A percentile compares a stretch with the other conserved stretches of the same genome.
These are phyloP conservation scores for Sprattus sprattus DNA, from an alignment of 2,113 vertebrate species.

Conservation along the genomic window DNA sequence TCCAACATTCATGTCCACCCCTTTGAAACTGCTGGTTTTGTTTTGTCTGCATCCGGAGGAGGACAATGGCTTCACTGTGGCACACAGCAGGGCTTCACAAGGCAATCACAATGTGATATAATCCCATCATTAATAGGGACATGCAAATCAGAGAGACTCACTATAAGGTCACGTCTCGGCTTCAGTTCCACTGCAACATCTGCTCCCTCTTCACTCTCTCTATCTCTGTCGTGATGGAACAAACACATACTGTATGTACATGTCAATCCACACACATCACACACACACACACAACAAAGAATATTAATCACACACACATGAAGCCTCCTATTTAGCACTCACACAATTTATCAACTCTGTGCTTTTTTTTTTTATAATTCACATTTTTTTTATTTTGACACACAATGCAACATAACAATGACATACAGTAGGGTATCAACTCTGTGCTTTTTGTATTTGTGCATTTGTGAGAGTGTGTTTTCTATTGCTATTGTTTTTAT, in stretches of 20 bases:
- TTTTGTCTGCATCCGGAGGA: not conserved
- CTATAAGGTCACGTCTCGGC: slow-evolving; percentile 42
- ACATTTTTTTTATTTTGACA: too few relatives aligned
- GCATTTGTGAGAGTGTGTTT: too few relatives aligned
- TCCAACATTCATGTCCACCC: not conserved
- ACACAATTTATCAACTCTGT: not conserved
- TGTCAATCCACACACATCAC: not conserved
- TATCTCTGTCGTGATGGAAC: not conserved
- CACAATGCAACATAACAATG: too few relatives aligned
- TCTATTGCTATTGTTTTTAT: too few relatives aligned
- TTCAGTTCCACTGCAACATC: not conserved
- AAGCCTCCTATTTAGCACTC: not conserved
- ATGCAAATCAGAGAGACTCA: slow-evolving; percentile 31
- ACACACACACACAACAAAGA: not conserved
- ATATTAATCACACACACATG: not conserved
- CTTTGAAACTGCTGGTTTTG: not conserved
- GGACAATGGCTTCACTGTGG: slow-evolving; percentile 29
- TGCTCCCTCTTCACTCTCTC: not conserved
- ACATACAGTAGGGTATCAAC: too few relatives aligned
- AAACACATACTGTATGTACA: not conserved
- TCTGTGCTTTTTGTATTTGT: too few relatives aligned
- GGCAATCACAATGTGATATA: slow-evolving; percentile 24
- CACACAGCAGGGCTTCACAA: not conserved
- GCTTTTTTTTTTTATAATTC: too few relatives aligned
- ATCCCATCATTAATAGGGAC: slow-evolving; percentile 20